Evolutionary conservation across 2,888 invertebrate species (phyloP), one percentile per base, ranked within the genome.

Genomic region (Cataglyphis cursor): DNA sequence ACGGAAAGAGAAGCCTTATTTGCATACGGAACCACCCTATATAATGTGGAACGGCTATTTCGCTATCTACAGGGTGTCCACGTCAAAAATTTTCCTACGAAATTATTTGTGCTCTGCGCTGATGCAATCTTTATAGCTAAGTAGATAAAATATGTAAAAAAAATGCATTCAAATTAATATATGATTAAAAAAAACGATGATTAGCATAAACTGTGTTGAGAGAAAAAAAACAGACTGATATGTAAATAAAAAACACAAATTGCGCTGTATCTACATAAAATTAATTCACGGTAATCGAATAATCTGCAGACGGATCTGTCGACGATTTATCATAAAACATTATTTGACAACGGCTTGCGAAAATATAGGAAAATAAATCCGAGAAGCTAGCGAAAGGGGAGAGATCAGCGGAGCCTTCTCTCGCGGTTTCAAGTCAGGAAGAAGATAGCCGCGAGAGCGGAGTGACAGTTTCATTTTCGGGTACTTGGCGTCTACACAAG

Each of bases 21-120:
- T 93, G 93, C 93, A 93, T 92, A 93, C 90, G 89, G 90, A 93
- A 93, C 92, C 92, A 92, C 91, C 91, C 91, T 90, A 87, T 92
- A 90, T 89, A 91, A 93, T 91, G 87, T 89, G 85, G 89, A 90
- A 91, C 90, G 90, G 83, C 82, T 86, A 86, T 90, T 87, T 87
- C 83, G n/a, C 62, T 61, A 73, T 88, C 85, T 86, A 87, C 81
- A 84, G 85, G 88, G 87, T 90, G 90, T 78, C 66, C 81, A 54
- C 38, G 51, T 75, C 59, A 18, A 24, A 70, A 44, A 12, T 59
- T 59, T 78, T 61, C 44, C 70, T 68, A 41, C 41, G 10, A 68
- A 0, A 10, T 54, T 54, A 54, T 41, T 31, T n/a, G 44, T 12
- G 61, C 44, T 10, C 44, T 1, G 6, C 28, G 51, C n/a, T 18